Evolutionary conservation across 2,797 vertebrate species (phyloP).

Genomic region (Melanogrammus aeglefinus): DNA sequence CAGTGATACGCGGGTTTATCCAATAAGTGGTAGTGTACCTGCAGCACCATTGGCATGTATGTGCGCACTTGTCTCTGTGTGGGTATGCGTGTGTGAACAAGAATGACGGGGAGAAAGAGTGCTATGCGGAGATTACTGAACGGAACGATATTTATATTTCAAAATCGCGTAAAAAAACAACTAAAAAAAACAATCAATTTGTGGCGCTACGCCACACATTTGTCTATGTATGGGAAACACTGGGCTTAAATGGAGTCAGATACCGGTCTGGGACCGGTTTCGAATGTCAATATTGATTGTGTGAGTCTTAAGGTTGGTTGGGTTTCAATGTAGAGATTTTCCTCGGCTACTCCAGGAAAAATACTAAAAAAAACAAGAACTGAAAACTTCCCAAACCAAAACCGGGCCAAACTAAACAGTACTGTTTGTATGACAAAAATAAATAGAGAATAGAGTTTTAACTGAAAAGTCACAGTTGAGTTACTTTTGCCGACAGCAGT

Average conservation of each 20-base stretch:
- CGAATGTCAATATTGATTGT: constrained; percentile 25
- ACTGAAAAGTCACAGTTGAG: background rate
- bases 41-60: no score
- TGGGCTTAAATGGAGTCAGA: constrained; percentile 49
- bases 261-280: constrained; percentile 38
- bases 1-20: no score
- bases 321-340: background rate
- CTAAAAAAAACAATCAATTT: no score
- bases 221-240: no score
- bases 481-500: background rate
- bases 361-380: background rate
- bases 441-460: background rate
- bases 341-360: background rate
- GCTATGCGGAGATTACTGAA: no score
- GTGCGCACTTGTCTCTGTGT: no score
- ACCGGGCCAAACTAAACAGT: background rate
- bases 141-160: no score
- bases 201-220: no score
- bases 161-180: no score
- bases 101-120: no score
- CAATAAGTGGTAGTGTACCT: no score
- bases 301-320: background rate
- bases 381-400: background rate
- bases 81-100: no score
- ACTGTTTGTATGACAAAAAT: background rate